Percentiles rank a stretch among this genome's conserved stretches.
phyloP scores from a whole-genome alignment of 1,140 invertebrate species.

The Ips nitidus region DNA sequence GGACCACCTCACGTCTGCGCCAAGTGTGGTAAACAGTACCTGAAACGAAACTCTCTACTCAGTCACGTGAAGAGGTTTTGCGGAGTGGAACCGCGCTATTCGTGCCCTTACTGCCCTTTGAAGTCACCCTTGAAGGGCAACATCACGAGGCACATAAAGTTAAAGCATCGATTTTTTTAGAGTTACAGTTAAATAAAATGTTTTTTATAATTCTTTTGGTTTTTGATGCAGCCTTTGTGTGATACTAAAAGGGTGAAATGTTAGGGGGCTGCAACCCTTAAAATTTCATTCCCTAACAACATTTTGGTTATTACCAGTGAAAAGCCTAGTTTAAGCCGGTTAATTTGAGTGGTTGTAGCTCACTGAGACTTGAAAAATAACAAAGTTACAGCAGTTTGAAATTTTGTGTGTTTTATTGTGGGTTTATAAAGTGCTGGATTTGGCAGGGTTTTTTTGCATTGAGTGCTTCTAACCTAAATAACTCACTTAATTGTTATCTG shows the following conservation, averaged over 20 bases:
- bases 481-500: no score
- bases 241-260: background rate
- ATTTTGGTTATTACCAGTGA: no score
- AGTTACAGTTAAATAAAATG: background rate
- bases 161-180: background rate
- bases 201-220: background rate
- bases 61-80: conserved; percentile 64
- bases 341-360: no score
- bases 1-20: background rate
- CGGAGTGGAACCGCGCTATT: conserved; percentile 58
- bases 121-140: conserved; percentile 49
- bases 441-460: no score
- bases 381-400: no score
- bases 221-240: background rate
- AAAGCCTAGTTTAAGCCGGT: no score
- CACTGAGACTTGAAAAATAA: no score
- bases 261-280: background rate
- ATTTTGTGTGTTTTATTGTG: no score
- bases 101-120: conserved; percentile 56
- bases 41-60: conserved; percentile 54
- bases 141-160: background rate
- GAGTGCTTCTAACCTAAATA: no score
- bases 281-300: no score
- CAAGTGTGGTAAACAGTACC: conserved; percentile 59
- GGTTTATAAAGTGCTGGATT: no score